phyloP scores from a whole-genome alignment of 2,113 vertebrate species.

The Montifringilla adamsi region DNA sequence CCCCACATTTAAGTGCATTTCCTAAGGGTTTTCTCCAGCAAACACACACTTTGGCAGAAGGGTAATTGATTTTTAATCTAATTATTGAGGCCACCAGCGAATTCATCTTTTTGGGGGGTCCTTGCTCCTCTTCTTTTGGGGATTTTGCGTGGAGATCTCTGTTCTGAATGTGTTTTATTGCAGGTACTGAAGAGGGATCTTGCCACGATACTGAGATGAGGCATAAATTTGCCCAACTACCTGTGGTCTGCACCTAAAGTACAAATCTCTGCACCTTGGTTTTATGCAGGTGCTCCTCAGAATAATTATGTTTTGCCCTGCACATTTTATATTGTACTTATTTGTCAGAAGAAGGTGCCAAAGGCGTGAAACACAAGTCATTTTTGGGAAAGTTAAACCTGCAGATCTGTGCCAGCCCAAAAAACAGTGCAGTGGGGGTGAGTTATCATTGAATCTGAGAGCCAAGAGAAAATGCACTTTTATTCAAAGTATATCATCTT shows the following conservation, averaged over 20 bases:
- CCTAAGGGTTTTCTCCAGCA: conserved; percentile 30
- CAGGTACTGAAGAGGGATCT: background rate
- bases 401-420: background rate
- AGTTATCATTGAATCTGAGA: accelerated
- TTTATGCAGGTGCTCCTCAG: background rate
- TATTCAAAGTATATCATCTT: accelerated
- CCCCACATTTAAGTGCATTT: conserved; percentile 58
- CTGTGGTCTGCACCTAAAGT: background rate
- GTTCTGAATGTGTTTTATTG: background rate
- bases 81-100: conserved; percentile 17
- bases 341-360: background rate
- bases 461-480: background rate
- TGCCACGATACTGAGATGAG: background rate
- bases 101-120: background rate
- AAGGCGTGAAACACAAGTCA: background rate
- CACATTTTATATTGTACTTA: background rate
- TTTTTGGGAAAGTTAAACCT: background rate
- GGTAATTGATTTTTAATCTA: conserved; percentile 54
- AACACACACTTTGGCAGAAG: conserved; percentile 3
- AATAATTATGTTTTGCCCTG: conserved; percentile 25
- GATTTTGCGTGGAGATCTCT: background rate
- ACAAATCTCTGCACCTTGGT: background rate
- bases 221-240: conserved; percentile 39
- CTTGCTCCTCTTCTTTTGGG: background rate
- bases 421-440: accelerated